These are phyloP conservation scores for Chrysolina oricalcia DNA, from an alignment of 2,888 invertebrate genomes.

Conservation along the genomic window DNA sequence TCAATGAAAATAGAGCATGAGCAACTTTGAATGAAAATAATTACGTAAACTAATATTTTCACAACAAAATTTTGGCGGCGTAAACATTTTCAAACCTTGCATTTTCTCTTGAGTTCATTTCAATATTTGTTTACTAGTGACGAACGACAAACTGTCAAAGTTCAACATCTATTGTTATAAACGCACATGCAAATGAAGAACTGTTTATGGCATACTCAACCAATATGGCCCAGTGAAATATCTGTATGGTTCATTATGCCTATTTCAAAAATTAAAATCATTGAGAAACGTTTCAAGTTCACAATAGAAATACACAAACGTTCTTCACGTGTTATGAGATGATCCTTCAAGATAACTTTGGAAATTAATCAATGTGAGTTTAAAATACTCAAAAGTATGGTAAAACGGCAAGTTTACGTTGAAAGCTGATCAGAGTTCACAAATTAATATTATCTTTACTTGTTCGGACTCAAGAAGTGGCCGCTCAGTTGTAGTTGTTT, in stretches of 20 bases:
- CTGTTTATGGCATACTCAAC: background rate
- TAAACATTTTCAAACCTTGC: background rate
- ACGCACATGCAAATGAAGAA: background rate
- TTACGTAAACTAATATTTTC: background rate
- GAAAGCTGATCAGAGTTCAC: slow-evolving; percentile 8
- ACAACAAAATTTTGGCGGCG: background rate
- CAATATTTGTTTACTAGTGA: background rate
- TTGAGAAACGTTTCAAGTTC: no score
- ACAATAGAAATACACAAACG: background rate
- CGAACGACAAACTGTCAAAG: slow-evolving; percentile 22
- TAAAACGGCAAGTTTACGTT: background rate
- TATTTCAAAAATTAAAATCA: background rate
- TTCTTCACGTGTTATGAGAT: background rate
- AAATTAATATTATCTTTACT: background rate
- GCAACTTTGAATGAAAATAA: no score
- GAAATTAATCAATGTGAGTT: background rate
- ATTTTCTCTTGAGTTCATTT: background rate
- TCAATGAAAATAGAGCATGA: no score
- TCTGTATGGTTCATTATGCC: background rate
- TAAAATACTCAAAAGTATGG: background rate
- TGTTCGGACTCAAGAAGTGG: background rate
- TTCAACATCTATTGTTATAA: slow-evolving; percentile 17
- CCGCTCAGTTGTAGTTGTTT: slow-evolving; percentile 8
- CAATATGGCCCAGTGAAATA: background rate
- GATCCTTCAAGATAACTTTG: background rate